These are phyloP conservation scores for Thalassoma bifasciatum DNA, from an alignment of 2,113 vertebrate species.

Conservation along the genomic window DNA sequence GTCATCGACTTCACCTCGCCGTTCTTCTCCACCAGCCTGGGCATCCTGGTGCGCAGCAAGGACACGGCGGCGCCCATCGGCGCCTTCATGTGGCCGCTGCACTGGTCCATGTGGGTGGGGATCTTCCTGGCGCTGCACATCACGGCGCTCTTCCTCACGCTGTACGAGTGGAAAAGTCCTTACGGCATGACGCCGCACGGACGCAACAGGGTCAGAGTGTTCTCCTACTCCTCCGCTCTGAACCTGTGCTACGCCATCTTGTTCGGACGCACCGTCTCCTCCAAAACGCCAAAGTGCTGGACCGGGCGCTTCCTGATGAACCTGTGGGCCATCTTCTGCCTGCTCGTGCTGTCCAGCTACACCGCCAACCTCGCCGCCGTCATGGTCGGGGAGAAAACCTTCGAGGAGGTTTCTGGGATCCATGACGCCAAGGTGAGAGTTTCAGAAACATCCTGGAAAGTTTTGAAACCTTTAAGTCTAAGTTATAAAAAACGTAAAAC, in stretches of 20 bases:
- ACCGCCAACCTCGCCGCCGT: slow-evolving; percentile 96
- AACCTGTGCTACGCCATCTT: slow-evolving; percentile 95
- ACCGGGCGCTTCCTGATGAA: slow-evolving; percentile 97
- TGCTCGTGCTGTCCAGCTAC: slow-evolving; percentile 97
- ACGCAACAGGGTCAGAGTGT: slow-evolving; percentile 89
- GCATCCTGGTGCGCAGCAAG: slow-evolving; percentile 90
- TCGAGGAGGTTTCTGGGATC: slow-evolving; percentile 93
- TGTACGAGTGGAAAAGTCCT: slow-evolving; percentile 95
- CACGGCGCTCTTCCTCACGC: slow-evolving; percentile 91
- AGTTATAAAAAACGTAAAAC: no score
- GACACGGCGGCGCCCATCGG: slow-evolving; percentile 91
- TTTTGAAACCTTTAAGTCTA: no score
- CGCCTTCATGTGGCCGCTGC: slow-evolving; percentile 95
- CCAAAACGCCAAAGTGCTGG: slow-evolving; percentile 94
- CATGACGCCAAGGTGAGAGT: slow-evolving; percentile 93
- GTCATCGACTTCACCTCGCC: slow-evolving; percentile 95
- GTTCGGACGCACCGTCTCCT: slow-evolving; percentile 91
- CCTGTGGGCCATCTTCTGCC: slow-evolving; percentile 98
- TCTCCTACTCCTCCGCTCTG: slow-evolving; percentile 94
- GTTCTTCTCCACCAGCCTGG: slow-evolving; percentile 95
- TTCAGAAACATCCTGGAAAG: neutral
- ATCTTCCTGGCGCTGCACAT: slow-evolving; percentile 91
- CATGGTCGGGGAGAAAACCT: slow-evolving; percentile 98
- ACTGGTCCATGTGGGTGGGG: slow-evolving; percentile 97
- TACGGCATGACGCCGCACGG: slow-evolving; percentile 94